A percentile compares a stretch with the other conserved stretches of the same genome.
Conservation (phyloP, 2,113 vertebrate genomes). For the Dolichotis patagonum region DNA sequence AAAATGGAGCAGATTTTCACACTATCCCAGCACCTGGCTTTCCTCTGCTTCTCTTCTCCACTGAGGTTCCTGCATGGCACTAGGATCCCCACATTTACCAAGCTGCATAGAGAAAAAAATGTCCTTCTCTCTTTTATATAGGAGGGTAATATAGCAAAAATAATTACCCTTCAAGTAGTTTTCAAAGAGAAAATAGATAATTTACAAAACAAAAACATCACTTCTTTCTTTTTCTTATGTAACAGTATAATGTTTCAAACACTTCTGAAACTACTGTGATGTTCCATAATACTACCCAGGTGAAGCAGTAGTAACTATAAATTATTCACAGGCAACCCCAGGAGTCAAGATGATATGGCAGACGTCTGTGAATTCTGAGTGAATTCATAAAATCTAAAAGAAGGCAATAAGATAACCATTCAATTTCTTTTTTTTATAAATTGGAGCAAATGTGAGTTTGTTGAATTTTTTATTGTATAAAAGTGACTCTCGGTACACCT, state of each 20-base stretch:
- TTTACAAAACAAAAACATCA: background rate
- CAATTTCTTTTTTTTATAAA: background rate
- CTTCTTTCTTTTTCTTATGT: background rate
- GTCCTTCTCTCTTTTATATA: background rate
- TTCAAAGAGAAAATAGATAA: background rate
- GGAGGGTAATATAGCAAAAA: background rate
- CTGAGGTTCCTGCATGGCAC: no score
- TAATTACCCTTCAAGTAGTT: background rate
- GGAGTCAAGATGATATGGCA: background rate
- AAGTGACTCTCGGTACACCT: background rate
- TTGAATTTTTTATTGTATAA: background rate
- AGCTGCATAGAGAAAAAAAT: background rate
- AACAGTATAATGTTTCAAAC: background rate
- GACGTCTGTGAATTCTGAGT: background rate
- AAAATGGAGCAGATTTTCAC: background rate
- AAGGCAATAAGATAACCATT: background rate
- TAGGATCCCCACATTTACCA: background rate
- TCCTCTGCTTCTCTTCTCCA: background rate
- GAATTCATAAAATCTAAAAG: constrained; percentile 1
- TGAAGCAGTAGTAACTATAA: background rate
- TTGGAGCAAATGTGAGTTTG: background rate
- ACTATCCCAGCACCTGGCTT: background rate
- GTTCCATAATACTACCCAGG: background rate
- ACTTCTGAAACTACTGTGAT: background rate
- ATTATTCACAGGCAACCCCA: background rate